Evolutionary conservation across 2,113 vertebrate species (phyloP).

Genomic region (Cyanoliseus patagonus): DNA sequence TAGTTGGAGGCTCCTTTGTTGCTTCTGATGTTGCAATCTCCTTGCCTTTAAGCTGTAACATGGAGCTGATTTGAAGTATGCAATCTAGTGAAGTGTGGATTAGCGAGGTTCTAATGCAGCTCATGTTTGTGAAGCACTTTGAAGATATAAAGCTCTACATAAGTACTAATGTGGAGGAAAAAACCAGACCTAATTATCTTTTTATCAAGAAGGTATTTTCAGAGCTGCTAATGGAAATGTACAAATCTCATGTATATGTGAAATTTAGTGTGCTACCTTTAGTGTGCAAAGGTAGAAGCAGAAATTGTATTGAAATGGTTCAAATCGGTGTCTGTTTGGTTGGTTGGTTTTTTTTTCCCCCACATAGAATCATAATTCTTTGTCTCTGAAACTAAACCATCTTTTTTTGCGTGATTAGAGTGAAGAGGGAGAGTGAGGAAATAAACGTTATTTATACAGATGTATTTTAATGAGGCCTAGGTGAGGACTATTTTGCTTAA

Average conservation of each 20-base stretch:
- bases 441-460: not conserved
- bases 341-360: rapidly evolving
- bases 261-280: not conserved
- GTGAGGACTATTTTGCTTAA: not conserved
- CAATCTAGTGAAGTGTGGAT: not conserved
- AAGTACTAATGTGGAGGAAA: not conserved
- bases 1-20: not conserved
- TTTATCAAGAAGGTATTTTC: not conserved
- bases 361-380: not conserved
- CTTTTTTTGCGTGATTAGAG: not conserved
- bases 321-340: not conserved
- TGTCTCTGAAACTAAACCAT: not conserved
- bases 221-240: slow-evolving; percentile 4
- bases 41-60: not conserved
- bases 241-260: not conserved
- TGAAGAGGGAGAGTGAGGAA: not conserved
- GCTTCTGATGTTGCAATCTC: not conserved
- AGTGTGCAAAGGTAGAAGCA: not conserved
- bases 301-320: not conserved
- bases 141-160: not conserved
- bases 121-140: not conserved
- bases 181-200: not conserved
- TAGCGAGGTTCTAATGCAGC: not conserved
- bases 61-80: not conserved
- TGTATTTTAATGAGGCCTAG: not conserved